Base-by-base conservation (phyloP, 2,888 invertebrate genomes). In the Loripinus fragilis region DNA sequence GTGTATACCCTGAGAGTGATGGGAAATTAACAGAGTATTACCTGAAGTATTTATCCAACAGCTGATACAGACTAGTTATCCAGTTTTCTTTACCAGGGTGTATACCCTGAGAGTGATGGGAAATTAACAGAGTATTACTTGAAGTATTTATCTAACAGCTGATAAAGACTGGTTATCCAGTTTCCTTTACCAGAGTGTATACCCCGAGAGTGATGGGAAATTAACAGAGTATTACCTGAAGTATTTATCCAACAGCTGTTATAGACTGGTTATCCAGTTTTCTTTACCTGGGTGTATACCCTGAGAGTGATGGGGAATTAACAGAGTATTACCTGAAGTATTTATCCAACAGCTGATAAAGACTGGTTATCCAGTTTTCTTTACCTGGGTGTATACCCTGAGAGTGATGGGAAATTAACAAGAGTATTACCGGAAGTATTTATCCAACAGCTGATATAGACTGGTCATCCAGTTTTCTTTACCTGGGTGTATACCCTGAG, bases 121-220 rank as follows among this genome's bases (percentile, higher is more conserved):
- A n/a, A n/a, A n/a, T n/a, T n/a, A n/a, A 12, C 12, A 12, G 7
- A 38, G 5, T 38, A 38, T 38, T 74, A 91, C 91, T 87, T 95
- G 94, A 96, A 96, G 94, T 97, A 98, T 85, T 96, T 95, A 86
- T 96, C 96, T 80, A 97, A 94, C 85, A 98, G 95, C 87, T 95
- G 95, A 87, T 96, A 95, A 86, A 98, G 95, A 78, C 95, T 95
- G 17, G 94, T 94, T 86, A 96, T 94, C 96, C 97, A 97, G 89
- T 95, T 95, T 85, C 95, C 95, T 88, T 95, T 95, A 50, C 95
- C 96, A 74, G 96, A 96, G 15, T 95, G 94, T 86, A 97, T 95
- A 87, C 95, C 95, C 65, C 95, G 95, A n/a, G n/a, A n/a, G n/a
- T n/a, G n/a, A n/a, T n/a, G n/a, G n/a, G n/a, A n/a, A n/a, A n/a